Percentiles rank a stretch among this genome's conserved stretches.
Conservation (phyloP, 23 tunicate genomes). For the Diplosoma virens region DNA sequence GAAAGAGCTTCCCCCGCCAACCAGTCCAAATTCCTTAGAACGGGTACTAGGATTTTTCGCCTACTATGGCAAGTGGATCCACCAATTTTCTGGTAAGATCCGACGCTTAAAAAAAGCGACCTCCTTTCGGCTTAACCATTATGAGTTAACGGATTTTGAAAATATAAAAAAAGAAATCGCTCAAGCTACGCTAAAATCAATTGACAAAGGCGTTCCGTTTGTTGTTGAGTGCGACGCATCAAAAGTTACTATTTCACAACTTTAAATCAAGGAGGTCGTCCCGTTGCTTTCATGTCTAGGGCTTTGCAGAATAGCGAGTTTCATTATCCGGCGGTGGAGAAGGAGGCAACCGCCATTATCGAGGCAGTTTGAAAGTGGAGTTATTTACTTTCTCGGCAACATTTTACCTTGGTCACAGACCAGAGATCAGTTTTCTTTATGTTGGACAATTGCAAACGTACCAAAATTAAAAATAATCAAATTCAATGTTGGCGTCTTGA, state of each 20-base stretch:
- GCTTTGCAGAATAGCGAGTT: background rate
- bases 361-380: slow-evolving; percentile 38
- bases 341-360: slow-evolving; percentile 37
- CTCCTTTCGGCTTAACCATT: too few species aligned
- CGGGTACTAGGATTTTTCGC: too few species aligned
- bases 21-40: too few species aligned
- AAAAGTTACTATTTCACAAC: slow-evolving; percentile 12
- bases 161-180: too few species aligned
- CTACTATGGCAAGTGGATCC: too few species aligned
- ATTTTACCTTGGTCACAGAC: slow-evolving; percentile 24
- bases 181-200: too few species aligned
- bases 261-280: slow-evolving; percentile 31
- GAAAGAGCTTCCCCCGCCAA: too few species aligned
- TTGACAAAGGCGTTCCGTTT: too few species aligned
- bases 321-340: slow-evolving; percentile 22
- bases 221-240: slow-evolving; percentile 33
- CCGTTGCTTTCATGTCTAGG: slow-evolving; percentile 28
- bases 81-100: too few species aligned
- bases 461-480: slow-evolving; percentile 40
- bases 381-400: background rate
- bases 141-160: too few species aligned
- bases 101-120: too few species aligned
- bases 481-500: slow-evolving; percentile 28
- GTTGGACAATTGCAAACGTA: background rate
- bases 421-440: slow-evolving; percentile 33